Evolutionary conservation across 1,140 invertebrate genomes (phyloP).

Genomic region (Drosophila lini): DNA sequence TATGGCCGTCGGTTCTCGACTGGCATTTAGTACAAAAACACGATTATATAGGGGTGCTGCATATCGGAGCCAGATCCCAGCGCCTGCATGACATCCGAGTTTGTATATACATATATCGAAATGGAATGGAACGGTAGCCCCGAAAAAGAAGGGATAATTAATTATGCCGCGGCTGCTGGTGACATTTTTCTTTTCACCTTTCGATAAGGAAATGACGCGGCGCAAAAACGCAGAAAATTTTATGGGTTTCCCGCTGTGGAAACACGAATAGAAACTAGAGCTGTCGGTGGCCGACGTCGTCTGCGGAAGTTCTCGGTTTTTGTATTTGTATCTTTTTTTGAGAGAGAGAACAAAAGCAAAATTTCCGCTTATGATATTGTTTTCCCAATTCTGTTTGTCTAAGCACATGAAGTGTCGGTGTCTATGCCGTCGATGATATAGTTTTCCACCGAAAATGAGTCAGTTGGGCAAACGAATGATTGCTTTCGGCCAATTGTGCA

Average conservation of each 20-base stretch:
- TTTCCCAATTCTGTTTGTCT: conserved; percentile 51
- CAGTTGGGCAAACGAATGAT: conserved; percentile 42
- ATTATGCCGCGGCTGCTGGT: conserved; percentile 65
- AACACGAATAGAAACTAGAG: conserved; percentile 38
- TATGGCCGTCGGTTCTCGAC: conserved; percentile 50
- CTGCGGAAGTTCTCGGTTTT: conserved; percentile 34
- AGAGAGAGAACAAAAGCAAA: conserved; percentile 33
- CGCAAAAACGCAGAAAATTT: conserved; percentile 52
- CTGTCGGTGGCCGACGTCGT: conserved; percentile 3
- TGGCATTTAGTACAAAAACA: conserved; percentile 29
- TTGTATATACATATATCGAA: conserved; percentile 21
- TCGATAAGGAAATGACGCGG: conserved; percentile 77
- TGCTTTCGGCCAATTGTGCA: conserved; percentile 73
- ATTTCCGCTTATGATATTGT: conserved; percentile 51
- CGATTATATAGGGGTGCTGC: conserved; percentile 64
- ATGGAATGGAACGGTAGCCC: conserved; percentile 44
- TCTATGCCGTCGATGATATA: conserved; percentile 25
- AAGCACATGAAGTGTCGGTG: conserved; percentile 51
- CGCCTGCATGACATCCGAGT: conserved; percentile 65
- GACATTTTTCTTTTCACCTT: conserved; percentile 66
- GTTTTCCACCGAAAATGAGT: conserved; percentile 57
- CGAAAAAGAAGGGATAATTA: conserved; percentile 69
- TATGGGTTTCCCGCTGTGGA: conserved; percentile 13
- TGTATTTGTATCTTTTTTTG: not conserved
- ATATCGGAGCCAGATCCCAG: conserved; percentile 41